These are phyloP conservation scores for Eupsittula cactorum DNA, from an alignment of 2,113 vertebrate genomes.

Conservation along the genomic window DNA sequence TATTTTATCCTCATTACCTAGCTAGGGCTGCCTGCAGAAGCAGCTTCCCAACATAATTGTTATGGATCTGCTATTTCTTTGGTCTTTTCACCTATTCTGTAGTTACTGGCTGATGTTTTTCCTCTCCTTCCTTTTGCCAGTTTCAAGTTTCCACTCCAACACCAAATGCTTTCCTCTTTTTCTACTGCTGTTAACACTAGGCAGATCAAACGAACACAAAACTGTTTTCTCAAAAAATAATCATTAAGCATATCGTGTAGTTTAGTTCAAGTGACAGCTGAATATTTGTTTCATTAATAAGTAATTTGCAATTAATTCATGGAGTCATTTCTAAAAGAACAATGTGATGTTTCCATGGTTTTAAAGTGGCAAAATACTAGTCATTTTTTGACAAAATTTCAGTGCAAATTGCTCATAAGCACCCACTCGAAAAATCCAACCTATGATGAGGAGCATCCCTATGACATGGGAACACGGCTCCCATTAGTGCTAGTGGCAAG, in stretches of 20 bases:
- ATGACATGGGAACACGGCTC: neutral
- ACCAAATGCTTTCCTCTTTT: slow-evolving; percentile 32
- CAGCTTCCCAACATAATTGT: neutral
- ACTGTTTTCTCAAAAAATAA: slow-evolving; percentile 69
- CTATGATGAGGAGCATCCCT: neutral
- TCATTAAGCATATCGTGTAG: slow-evolving; percentile 36
- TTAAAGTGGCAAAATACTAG: slow-evolving; percentile 43
- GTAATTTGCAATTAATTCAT: slow-evolving; percentile 71
- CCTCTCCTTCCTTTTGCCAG: neutral
- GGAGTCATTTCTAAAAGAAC: slow-evolving; percentile 52
- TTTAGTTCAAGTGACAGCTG: slow-evolving; percentile 66
- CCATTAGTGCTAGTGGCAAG: neutral
- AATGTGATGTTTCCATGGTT: slow-evolving; percentile 44
- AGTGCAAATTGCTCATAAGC: neutral
- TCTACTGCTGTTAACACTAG: slow-evolving; percentile 32
- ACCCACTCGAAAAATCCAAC: neutral
- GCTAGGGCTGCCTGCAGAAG: neutral
- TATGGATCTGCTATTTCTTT: neutral
- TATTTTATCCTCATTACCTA: neutral
- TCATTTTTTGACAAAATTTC: slow-evolving; percentile 33
- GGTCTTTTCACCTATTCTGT: neutral
- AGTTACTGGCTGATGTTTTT: neutral
- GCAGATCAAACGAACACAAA: slow-evolving; percentile 65
- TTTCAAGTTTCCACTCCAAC: slow-evolving; percentile 1
- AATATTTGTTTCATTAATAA: slow-evolving; percentile 75